These are phyloP conservation scores for Netelia inedita DNA, from an alignment of 2,888 invertebrate species.

Conservation along the genomic window DNA sequence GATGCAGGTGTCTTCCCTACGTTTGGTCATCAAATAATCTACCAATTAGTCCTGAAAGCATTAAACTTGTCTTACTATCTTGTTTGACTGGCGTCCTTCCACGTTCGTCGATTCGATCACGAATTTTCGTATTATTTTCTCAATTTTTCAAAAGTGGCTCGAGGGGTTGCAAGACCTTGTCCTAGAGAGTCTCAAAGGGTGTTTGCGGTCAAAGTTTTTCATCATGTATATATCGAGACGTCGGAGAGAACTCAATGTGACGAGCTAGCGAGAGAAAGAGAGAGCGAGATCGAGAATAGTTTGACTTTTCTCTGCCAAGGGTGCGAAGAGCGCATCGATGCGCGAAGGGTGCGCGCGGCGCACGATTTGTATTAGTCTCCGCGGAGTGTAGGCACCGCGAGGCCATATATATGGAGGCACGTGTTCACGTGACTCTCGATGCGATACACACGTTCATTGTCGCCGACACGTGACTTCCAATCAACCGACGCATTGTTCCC, in stretches of 20 bases:
- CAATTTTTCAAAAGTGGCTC: not conserved
- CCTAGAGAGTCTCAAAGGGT: not conserved
- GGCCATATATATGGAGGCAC: not conserved
- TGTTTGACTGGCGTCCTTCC: too few species aligned
- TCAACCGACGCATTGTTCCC: constrained; percentile 77
- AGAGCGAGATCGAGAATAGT: not conserved
- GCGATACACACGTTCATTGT: constrained; percentile 65
- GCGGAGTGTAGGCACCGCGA: constrained; percentile 53
- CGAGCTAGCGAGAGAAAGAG: not conserved
- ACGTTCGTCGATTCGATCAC: not conserved
- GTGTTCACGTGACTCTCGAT: constrained; percentile 58
- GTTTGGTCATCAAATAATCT: too few species aligned
- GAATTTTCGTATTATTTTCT: not conserved
- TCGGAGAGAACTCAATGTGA: not conserved
- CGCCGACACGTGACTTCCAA: constrained; percentile 83
- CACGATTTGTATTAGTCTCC: constrained; percentile 61
- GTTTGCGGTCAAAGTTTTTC: not conserved
- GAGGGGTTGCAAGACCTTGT: too few species aligned
- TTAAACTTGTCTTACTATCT: too few species aligned
- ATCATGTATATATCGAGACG: not conserved
- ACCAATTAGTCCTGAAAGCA: too few species aligned
- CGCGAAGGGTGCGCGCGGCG: constrained; percentile 28
- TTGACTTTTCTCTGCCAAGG: constrained; percentile 42
- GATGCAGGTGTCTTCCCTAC: too few species aligned
- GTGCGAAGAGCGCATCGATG: not conserved